A percentile compares a stretch with the other conserved stretches of the same genome.
These are phyloP conservation scores for Rhorus exstirpatorius DNA, from an alignment of 2,888 invertebrate genomes.

Conservation along the genomic window DNA sequence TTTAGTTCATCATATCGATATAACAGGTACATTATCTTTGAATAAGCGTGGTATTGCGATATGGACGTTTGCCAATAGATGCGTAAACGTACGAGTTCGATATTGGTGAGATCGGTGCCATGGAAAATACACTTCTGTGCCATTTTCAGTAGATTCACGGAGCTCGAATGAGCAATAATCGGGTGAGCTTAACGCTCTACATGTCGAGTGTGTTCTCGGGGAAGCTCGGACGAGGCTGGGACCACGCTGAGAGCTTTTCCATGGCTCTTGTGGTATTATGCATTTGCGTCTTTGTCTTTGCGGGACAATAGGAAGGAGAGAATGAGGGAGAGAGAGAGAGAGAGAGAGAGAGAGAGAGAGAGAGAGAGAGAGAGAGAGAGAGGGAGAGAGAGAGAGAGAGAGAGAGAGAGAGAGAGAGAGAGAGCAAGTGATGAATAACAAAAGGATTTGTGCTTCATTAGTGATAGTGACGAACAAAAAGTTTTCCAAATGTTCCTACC, in stretches of 20 bases:
- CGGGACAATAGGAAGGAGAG: conserved; percentile 47
- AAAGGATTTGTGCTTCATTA: conserved; percentile 11
- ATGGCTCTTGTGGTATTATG: conserved; percentile 54
- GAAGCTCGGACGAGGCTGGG: conserved; percentile 24
- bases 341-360: neutral
- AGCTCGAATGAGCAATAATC: conserved; percentile 50
- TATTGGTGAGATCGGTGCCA: neutral
- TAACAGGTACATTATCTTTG: too few species aligned
- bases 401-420: neutral
- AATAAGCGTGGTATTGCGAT: too few species aligned
- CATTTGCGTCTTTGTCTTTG: conserved; percentile 64
- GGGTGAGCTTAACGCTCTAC: conserved; percentile 48
- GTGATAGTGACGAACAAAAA: neutral
- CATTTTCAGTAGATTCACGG: conserved; percentile 17
- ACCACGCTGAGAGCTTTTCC: conserved; percentile 40
- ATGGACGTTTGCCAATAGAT: conserved; percentile 6
- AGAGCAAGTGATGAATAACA: conserved; percentile 1
- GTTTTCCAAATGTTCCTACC: too few species aligned
- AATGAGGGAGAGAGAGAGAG: conserved; percentile 17
- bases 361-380: neutral
- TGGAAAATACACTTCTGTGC: conserved; percentile 1
- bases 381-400: too few species aligned
- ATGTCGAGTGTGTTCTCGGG: conserved; percentile 45
- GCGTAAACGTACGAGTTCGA: neutral
- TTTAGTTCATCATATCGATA: too few species aligned